Percentiles rank a stretch among this genome's conserved stretches.
Conservation (phyloP, 1,140 invertebrate species). For the Drosophila willistoni region DNA sequence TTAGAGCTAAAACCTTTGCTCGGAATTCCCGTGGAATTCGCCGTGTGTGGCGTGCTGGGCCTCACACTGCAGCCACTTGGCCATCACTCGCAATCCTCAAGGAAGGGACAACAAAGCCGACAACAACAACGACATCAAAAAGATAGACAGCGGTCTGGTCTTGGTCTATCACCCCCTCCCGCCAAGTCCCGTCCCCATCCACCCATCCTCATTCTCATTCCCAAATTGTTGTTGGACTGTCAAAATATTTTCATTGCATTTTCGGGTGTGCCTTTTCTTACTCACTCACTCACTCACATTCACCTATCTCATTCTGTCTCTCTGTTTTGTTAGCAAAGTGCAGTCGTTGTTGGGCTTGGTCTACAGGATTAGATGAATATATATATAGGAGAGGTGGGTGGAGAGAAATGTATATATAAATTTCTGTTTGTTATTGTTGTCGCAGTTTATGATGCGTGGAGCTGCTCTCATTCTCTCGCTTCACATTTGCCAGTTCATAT, state of each 20-base stretch:
- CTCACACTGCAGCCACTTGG: neutral
- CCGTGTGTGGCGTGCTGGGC: constrained; percentile 14
- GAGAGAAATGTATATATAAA: constrained; percentile 25
- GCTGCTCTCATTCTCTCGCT: constrained; percentile 22
- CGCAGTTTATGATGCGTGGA: constrained; percentile 77
- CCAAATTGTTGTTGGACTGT: constrained; percentile 51
- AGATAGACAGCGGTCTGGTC: constrained; percentile 46
- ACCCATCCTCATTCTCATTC: neutral
- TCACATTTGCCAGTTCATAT: constrained; percentile 72
- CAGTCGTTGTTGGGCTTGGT: constrained; percentile 43
- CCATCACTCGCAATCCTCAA: neutral
- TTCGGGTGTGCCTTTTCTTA: constrained; percentile 53
- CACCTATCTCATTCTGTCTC: constrained; percentile 34
- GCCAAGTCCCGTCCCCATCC: neutral
- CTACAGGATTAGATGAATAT: constrained; percentile 62
- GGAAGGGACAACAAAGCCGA: constrained; percentile 16
- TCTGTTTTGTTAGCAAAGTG: constrained; percentile 76
- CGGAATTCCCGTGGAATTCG: constrained; percentile 21
- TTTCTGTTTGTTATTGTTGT: constrained; percentile 66
- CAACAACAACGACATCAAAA: constrained; percentile 58
- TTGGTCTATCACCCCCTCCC: constrained; percentile 36
- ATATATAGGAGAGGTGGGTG: neutral
- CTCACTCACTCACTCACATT: constrained; percentile 13
- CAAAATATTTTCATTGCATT: constrained; percentile 81
- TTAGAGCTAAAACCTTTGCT: constrained; percentile 31